A percentile compares a stretch with the other conserved stretches of the same genome.
These are phyloP conservation scores for Synergus japonicus DNA, from an alignment of 2,888 invertebrate species.

Conservation along the genomic window DNA sequence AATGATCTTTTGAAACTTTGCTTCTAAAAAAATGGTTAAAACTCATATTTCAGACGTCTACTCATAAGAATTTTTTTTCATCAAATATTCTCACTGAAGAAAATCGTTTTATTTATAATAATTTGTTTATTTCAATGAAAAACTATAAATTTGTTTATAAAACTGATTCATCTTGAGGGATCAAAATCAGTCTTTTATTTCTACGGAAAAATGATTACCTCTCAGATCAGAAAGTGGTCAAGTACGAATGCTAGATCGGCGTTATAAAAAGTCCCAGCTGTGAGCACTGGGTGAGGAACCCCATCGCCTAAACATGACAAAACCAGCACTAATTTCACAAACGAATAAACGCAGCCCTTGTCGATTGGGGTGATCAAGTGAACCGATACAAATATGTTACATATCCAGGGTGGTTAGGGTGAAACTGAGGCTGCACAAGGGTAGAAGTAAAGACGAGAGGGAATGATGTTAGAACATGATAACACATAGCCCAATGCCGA, in stretches of 20 bases:
- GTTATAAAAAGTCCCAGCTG: conserved; percentile 20
- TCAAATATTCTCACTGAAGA: no score
- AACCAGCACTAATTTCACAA: conserved; percentile 78
- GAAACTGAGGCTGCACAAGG: conserved; percentile 47
- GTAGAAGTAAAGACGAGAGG: conserved; percentile 42
- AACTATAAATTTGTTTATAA: no score
- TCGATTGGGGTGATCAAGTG: conserved; percentile 60
- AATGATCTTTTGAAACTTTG: no score
- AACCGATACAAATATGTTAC: conserved; percentile 63
- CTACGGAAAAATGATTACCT: neutral
- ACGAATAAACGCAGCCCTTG: conserved; percentile 73
- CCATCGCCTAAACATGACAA: conserved; percentile 67
- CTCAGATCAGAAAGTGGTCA: conserved; percentile 23
- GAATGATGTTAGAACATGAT: conserved; percentile 62
- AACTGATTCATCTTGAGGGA: neutral
- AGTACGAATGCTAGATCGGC: conserved; percentile 2
- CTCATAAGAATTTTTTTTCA: no score
- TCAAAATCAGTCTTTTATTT: neutral
- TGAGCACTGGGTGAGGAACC: conserved; percentile 51
- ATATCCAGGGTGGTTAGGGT: conserved; percentile 51
- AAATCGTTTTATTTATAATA: no score
- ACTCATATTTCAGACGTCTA: no score
- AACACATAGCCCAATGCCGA: conserved; percentile 72
- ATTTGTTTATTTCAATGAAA: no score
- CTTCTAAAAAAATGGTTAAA: no score